Conservation (phyloP, 2,888 invertebrate genomes). For the Temnothorax unifasciatus region DNA sequence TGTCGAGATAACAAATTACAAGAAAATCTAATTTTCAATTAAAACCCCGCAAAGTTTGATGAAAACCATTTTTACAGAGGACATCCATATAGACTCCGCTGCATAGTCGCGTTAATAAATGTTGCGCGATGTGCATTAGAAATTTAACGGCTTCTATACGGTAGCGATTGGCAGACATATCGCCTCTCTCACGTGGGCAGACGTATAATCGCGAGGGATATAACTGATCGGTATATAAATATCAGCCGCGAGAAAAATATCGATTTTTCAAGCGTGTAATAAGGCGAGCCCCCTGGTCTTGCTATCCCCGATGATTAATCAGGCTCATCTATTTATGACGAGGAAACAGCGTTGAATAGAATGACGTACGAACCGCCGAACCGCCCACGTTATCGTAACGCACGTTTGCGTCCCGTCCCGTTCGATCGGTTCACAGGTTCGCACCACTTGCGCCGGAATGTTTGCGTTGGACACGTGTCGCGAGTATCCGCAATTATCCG, state of each 20-base stretch:
- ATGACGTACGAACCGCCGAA: conserved; percentile 18
- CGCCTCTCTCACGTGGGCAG: conserved; percentile 22
- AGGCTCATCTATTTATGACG: conserved; percentile 33
- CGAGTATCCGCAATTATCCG: conserved; percentile 19
- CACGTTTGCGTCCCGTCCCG: conserved; percentile 18
- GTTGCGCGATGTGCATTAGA: background rate
- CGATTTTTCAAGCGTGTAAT: conserved; percentile 49
- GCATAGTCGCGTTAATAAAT: background rate
- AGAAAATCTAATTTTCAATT: background rate
- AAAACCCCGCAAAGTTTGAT: background rate
- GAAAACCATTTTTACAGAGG: background rate
- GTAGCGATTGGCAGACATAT: conserved; percentile 15
- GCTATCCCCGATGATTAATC: conserved; percentile 40
- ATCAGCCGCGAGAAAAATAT: conserved; percentile 35
- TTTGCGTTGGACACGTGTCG: conserved; percentile 35
- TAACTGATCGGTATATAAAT: conserved; percentile 41
- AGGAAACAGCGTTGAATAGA: conserved; percentile 38
- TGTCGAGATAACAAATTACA: background rate
- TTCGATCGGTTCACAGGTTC: conserved; percentile 19
- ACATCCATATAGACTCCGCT: background rate
- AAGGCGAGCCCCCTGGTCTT: conserved; percentile 10
- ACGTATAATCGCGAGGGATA: conserved; percentile 9
- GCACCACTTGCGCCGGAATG: conserved; percentile 17
- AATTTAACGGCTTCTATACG: conserved; percentile 11
- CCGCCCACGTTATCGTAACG: conserved; percentile 20